Percentiles rank a stretch among this genome's conserved stretches.
phyloP scores from a whole-genome alignment of 2,888 invertebrate species.

The Fabriciana adippe region DNA sequence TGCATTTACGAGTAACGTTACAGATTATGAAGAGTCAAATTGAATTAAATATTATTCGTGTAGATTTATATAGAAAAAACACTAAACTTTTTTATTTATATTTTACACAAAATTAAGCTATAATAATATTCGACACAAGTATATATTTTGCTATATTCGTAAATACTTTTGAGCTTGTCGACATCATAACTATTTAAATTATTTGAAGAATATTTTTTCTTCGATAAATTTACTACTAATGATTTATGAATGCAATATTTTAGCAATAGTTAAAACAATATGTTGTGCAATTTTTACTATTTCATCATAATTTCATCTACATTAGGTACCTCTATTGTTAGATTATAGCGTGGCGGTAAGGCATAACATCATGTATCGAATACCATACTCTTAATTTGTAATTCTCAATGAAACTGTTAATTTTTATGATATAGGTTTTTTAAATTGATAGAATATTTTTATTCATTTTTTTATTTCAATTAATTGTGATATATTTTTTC shows the following conservation, averaged over 20 bases:
- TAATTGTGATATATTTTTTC: constrained; percentile 3
- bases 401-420: constrained; percentile 6
- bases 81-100: background rate
- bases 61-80: too few species aligned
- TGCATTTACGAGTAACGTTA: constrained; percentile 23
- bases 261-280: too few species aligned
- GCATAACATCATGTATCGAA: constrained; percentile 36
- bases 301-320: constrained; percentile 48
- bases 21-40: background rate
- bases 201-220: too few species aligned
- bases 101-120: background rate
- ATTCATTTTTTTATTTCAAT: background rate
- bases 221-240: too few species aligned
- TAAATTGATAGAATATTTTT: background rate
- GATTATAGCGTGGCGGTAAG: constrained; percentile 51
- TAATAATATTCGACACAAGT: background rate
- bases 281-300: constrained; percentile 33
- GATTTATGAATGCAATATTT: too few species aligned
- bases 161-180: constrained; percentile 12
- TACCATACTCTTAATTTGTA: constrained; percentile 35
- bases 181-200: background rate
- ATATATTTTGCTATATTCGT: constrained; percentile 12
- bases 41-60: background rate
- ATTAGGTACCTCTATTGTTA: constrained; percentile 41
- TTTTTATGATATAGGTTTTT: constrained; percentile 2